phyloP scores from a whole-genome alignment of 2,888 invertebrate genomes.

The Anagyrus pseudococci region DNA sequence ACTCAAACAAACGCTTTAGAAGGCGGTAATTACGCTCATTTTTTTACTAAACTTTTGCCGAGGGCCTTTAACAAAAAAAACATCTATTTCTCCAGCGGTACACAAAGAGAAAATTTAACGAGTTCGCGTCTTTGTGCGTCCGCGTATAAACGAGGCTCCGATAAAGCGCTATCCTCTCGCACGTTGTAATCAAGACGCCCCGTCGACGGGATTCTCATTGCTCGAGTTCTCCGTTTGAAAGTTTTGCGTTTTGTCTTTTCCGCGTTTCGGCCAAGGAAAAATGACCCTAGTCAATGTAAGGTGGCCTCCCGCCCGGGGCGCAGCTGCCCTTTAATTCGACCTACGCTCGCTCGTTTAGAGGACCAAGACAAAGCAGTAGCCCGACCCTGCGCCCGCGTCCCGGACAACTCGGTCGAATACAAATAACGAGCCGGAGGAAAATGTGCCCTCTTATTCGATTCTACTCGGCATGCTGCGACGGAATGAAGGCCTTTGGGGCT shows the following conservation, averaged over 20 bases:
- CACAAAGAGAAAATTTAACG: too few relatives aligned
- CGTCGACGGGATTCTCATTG: not conserved
- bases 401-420: slow-evolving; percentile 38
- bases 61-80: too few relatives aligned
- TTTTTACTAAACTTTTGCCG: too few relatives aligned
- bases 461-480: not conserved
- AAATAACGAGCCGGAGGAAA: slow-evolving; percentile 34
- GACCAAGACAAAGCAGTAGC: slow-evolving; percentile 40
- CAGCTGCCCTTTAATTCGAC: slow-evolving; percentile 44
- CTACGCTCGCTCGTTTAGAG: not conserved
- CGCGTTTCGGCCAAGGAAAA: slow-evolving; percentile 25
- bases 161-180: not conserved
- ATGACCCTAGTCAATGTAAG: slow-evolving; percentile 43
- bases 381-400: not conserved
- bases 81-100: too few relatives aligned
- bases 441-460: not conserved
- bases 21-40: too few relatives aligned
- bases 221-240: slow-evolving; percentile 23
- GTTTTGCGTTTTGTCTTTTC: slow-evolving; percentile 1
- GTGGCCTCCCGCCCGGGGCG: slow-evolving; percentile 24
- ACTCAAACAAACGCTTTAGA: too few relatives aligned
- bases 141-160: not conserved
- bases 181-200: not conserved
- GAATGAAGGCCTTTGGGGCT: not conserved
- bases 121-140: too few relatives aligned